Evolutionary conservation across 2,113 vertebrate species (phyloP).

Genomic region (Antigone vipio): DNA sequence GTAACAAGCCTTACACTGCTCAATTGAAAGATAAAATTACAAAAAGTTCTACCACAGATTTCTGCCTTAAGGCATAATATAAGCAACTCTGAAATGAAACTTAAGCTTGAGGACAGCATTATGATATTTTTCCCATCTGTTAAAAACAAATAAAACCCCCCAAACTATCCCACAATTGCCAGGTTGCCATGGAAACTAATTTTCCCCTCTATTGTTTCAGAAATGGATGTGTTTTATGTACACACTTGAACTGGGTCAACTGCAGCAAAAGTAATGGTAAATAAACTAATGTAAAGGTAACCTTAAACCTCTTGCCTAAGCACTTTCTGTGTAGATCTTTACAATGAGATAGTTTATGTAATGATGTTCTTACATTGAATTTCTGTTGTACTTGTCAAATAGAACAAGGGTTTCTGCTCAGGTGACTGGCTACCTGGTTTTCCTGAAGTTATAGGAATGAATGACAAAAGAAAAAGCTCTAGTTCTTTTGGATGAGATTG

Average conservation of each 20-base stretch:
- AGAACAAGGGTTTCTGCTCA: background rate
- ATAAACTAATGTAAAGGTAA: background rate
- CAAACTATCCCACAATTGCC: background rate
- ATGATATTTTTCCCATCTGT: background rate
- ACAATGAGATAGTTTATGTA: background rate
- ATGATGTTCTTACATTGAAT: background rate
- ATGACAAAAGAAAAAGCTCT: background rate
- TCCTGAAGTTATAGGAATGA: background rate
- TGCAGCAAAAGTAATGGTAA: background rate
- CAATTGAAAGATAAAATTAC: background rate
- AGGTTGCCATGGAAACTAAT: background rate
- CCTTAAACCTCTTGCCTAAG: background rate
- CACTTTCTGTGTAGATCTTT: background rate
- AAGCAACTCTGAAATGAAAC: constrained; percentile 2
- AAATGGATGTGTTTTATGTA: background rate
- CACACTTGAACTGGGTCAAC: background rate
- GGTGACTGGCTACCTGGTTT: background rate
- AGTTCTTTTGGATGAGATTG: background rate
- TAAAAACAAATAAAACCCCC: background rate
- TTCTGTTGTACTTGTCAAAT: background rate
- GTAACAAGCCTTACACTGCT: background rate
- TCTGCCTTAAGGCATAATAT: background rate
- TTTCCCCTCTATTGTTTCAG: background rate
- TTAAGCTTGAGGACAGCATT: background rate
- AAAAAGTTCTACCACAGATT: background rate